These are phyloP conservation scores for Delichon dasypus DNA, from an alignment of 2,797 vertebrate species.

Conservation along the genomic window DNA sequence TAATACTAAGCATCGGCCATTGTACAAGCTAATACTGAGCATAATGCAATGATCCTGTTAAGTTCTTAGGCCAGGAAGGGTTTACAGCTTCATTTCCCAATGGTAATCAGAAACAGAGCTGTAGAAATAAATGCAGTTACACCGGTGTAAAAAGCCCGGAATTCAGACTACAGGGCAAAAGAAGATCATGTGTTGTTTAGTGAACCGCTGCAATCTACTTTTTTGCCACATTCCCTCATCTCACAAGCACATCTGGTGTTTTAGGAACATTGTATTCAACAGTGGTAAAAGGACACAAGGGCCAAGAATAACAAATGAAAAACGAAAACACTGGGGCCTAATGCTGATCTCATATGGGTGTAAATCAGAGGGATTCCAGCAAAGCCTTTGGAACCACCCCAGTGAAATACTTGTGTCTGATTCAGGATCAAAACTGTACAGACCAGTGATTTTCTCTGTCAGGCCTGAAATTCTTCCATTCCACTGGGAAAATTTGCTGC, in stretches of 20 bases:
- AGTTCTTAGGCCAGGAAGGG: not conserved
- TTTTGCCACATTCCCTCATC: conserved; percentile 1
- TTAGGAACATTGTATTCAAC: conserved; percentile 65
- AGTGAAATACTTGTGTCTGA: conserved; percentile 19
- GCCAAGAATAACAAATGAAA: conserved; percentile 61
- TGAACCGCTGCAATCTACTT: not conserved
- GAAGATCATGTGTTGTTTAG: not conserved
- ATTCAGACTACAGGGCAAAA: not conserved
- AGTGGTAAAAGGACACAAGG: conserved; percentile 22
- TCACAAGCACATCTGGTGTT: conserved; percentile 57
- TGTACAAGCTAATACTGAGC: not conserved
- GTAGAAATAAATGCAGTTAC: not conserved
- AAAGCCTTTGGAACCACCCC: conserved; percentile 38
- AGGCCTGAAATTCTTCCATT: conserved; percentile 16
- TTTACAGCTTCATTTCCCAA: conserved; percentile 18
- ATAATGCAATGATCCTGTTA: not conserved
- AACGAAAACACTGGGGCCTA: conserved; percentile 53
- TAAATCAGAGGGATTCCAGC: conserved; percentile 59
- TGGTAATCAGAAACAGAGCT: not conserved
- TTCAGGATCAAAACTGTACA: conserved; percentile 9
- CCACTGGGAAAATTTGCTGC: not conserved
- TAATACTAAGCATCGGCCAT: not conserved
- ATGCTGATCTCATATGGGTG: conserved; percentile 65
- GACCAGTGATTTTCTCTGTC: not conserved
- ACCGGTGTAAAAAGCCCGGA: not conserved